A percentile compares a stretch with the other conserved stretches of the same genome.
phyloP scores from a whole-genome alignment of 2,888 invertebrate species.

The Blastobasis lacticolella region DNA sequence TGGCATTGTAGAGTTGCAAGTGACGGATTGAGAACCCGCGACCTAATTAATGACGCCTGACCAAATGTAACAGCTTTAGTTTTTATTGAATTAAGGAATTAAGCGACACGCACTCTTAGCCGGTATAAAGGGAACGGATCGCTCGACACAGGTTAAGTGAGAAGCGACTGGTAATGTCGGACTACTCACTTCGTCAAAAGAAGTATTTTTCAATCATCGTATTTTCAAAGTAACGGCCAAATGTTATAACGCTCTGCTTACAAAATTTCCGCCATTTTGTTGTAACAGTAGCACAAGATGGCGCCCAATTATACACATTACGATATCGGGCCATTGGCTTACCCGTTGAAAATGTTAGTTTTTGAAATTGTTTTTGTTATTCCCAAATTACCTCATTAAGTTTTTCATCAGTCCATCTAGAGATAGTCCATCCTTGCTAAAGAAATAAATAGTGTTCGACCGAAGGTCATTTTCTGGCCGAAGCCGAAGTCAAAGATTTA shows the following conservation, averaged over 20 bases:
- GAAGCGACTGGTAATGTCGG: slow-evolving; percentile 68
- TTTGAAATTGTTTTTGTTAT: too few relatives aligned
- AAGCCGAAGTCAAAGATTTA: too few relatives aligned
- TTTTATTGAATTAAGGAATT: slow-evolving; percentile 75
- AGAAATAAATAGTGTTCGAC: too few relatives aligned
- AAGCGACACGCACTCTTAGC: slow-evolving; percentile 61
- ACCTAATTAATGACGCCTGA: slow-evolving; percentile 53
- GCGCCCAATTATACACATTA: slow-evolving; percentile 49
- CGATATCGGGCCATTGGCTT: slow-evolving; percentile 55
- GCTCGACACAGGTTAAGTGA: slow-evolving; percentile 51
- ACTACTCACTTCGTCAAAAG: slow-evolving; percentile 71
- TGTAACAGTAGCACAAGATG: slow-evolving; percentile 46
- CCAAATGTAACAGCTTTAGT: slow-evolving; percentile 66
- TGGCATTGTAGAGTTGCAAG: slow-evolving; percentile 17
- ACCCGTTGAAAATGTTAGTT: slow-evolving; percentile 63
- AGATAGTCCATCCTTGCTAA: too few relatives aligned
- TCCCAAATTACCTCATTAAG: too few relatives aligned
- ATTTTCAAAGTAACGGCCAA: slow-evolving; percentile 15
- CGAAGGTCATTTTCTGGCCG: too few relatives aligned
- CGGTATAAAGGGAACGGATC: slow-evolving; percentile 52
- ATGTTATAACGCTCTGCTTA: slow-evolving; percentile 28
- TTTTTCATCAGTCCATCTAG: too few relatives aligned
- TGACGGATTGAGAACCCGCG: slow-evolving; percentile 55
- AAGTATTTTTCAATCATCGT: slow-evolving; percentile 13
- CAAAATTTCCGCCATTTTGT: slow-evolving; percentile 42